phyloP scores from a whole-genome alignment of 1,140 invertebrate species.

The Phymorhynchus buccinoides region DNA sequence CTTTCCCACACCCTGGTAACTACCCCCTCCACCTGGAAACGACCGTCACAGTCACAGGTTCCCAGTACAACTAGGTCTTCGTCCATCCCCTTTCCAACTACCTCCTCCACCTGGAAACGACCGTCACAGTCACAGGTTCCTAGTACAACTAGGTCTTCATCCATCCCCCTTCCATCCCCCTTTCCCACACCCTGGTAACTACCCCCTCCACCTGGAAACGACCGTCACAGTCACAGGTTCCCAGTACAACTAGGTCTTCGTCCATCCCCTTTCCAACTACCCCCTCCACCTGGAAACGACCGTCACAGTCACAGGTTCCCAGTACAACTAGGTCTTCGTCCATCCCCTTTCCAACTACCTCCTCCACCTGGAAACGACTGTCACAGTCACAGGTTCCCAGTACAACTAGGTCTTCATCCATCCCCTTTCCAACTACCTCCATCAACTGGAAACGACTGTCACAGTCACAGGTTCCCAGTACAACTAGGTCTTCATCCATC shows the following conservation, averaged over 20 bases:
- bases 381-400: no score
- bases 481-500: no score
- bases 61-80: background rate
- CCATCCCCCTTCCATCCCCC: no score
- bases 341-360: no score
- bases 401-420: no score
- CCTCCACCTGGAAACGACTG: no score
- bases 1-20: background rate
- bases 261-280: no score
- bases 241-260: background rate
- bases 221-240: background rate
- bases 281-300: no score
- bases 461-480: background rate
- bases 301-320: constrained; percentile 44
- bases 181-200: no score
- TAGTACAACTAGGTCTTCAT: background rate
- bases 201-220: no score
- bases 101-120: background rate
- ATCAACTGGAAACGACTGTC: background rate
- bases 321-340: background rate
- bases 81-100: no score
- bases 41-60: constrained; percentile 43
- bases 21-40: background rate
- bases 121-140: background rate
- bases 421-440: background rate